Base-by-base conservation (phyloP, 2,113 vertebrate genomes). In the Tetrao urogallus region DNA sequence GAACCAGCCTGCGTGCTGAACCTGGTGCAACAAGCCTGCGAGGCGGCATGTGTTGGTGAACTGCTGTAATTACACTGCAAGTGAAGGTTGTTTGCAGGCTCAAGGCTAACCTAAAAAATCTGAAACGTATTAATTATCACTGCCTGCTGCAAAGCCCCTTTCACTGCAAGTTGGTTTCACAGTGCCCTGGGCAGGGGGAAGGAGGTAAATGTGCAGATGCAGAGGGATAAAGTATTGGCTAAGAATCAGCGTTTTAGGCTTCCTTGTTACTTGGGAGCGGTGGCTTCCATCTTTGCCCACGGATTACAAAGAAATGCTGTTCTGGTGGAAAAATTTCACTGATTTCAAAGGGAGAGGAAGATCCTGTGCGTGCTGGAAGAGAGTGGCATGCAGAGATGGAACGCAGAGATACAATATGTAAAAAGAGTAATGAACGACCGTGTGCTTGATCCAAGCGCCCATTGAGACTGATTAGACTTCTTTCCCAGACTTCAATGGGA, bases 401-500 rank as follows among this genome's bases (percentile, higher is more conserved):
- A 77, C 25, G 43, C 40, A 48, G 85, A 95, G 95, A 94, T 95
- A 91, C 30, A 78, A 8, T 52, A 72, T 70, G 95, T 88, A 78
- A 86, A 84, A 67, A 80, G 74, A 50, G 72, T 38, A 60, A 80
- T 36, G 85, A 92, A 78, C 36, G 3, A 92, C 85, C 91, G 34
- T 74, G 91, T 82, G 76, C 88, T 92, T 89, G 93, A 92, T 95
- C 85, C 93, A 95, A 83, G 47, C 56, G 85, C 78, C 72, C 79
- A 56, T 82, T 80, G 67, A 82, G 93, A 82, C 89, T 90, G 91
- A 95, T 88, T 90, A 91, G 52, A 65, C 76, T 93, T 80, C 65
- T 92, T 95, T 82, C 75, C 52, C 40, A 91, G 71, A 93, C 91
- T 96, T 96, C 96, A 96, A 80, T 86, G 76, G 96, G 76, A 92